Percentiles rank a stretch among this genome's conserved stretches.
Evolutionary conservation across 2,113 vertebrate species (phyloP).

Genomic region (Zeus faber): DNA sequence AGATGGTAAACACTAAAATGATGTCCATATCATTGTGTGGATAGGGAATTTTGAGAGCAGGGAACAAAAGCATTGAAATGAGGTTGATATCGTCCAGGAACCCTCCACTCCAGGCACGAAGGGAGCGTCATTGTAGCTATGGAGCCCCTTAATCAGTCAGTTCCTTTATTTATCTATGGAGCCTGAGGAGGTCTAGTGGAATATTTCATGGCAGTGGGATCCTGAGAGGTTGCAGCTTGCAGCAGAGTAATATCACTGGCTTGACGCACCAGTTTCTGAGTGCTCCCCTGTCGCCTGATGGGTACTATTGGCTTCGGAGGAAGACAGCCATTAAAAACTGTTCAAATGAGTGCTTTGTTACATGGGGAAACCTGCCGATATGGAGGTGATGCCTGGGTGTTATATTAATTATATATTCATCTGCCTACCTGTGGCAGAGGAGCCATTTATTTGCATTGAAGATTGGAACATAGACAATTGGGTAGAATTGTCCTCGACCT

Average conservation of each 20-base stretch:
- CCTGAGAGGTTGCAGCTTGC: neutral
- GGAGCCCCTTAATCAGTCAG: neutral
- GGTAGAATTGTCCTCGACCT: no score
- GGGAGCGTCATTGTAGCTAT: neutral
- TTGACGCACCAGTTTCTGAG: conserved; percentile 7
- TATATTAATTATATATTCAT: no score
- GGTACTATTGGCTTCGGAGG: no score
- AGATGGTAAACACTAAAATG: neutral
- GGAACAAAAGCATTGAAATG: neutral
- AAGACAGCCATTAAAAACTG: no score
- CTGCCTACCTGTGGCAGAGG: no score
- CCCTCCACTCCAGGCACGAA: neutral
- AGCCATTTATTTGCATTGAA: no score
- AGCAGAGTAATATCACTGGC: neutral
- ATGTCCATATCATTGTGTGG: neutral
- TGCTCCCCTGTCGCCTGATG: no score
- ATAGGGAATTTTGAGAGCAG: neutral
- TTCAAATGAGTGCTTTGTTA: no score
- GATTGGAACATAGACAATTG: no score
- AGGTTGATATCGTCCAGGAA: neutral
- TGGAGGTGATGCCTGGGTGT: no score
- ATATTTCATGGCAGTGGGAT: conserved; percentile 7
- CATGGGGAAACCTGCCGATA: no score
- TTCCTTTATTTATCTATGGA: conserved; percentile 10
- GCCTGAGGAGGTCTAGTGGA: conserved; percentile 7